Evolutionary conservation across 1,140 invertebrate species (phyloP).

Genomic region (Papilio glaucus): DNA sequence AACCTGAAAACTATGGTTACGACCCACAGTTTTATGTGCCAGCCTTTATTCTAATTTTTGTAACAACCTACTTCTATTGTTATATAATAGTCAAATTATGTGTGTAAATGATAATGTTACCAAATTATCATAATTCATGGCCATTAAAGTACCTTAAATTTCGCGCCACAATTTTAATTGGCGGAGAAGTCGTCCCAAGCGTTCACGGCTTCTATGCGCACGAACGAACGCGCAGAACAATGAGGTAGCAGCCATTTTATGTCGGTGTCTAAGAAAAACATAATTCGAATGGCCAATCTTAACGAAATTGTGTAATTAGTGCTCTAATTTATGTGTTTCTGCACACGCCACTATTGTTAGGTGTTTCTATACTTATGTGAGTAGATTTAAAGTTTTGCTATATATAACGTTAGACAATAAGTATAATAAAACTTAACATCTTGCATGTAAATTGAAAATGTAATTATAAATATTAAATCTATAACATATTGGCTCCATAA

Average conservation of each 20-base stretch:
- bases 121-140: slow-evolving; percentile 67
- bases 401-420: slow-evolving; percentile 73
- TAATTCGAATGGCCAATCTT: slow-evolving; percentile 84
- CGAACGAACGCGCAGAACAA: slow-evolving; percentile 83
- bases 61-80: slow-evolving; percentile 68
- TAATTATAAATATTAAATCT: slow-evolving; percentile 72
- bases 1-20: slow-evolving; percentile 49
- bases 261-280: slow-evolving; percentile 84
- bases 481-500: slow-evolving; percentile 61
- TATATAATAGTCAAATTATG: slow-evolving; percentile 58
- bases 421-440: slow-evolving; percentile 74
- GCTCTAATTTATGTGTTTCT: slow-evolving; percentile 82
- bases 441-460: slow-evolving; percentile 67
- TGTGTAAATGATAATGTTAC: slow-evolving; percentile 51
- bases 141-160: slow-evolving; percentile 80
- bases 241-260: slow-evolving; percentile 84
- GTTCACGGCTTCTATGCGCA: slow-evolving; percentile 84
- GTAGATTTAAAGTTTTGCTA: slow-evolving; percentile 76
- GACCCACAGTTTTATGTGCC: slow-evolving; percentile 59
- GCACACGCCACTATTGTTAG: slow-evolving; percentile 76
- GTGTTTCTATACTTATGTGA: slow-evolving; percentile 81
- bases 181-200: slow-evolving; percentile 82
- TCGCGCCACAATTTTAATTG: slow-evolving; percentile 84
- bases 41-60: slow-evolving; percentile 57
- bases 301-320: slow-evolving; percentile 84